A percentile compares a stretch with the other conserved stretches of the same genome.
These are phyloP conservation scores for Drusus annulatus DNA, from an alignment of 1,140 invertebrate genomes.

Conservation along the genomic window DNA sequence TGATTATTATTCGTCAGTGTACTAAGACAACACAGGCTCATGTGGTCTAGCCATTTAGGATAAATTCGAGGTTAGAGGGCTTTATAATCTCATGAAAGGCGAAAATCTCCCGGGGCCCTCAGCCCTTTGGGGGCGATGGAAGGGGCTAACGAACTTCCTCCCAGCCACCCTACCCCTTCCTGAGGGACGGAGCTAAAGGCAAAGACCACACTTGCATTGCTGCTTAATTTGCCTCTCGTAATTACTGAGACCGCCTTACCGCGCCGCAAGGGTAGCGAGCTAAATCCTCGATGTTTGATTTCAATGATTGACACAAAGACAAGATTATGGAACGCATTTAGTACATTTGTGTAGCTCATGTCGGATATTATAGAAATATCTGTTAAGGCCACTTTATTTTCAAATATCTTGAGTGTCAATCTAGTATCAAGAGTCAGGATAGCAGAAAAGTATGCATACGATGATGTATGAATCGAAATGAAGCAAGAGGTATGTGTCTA, in stretches of 20 bases:
- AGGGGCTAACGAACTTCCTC: slow-evolving; percentile 34
- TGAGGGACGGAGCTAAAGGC: neutral
- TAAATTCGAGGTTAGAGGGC: slow-evolving; percentile 42
- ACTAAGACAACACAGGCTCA: slow-evolving; percentile 26
- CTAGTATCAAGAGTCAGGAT: no score
- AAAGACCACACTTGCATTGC: slow-evolving; percentile 63
- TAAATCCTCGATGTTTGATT: neutral
- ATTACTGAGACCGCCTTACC: slow-evolving; percentile 65
- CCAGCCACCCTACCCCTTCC: slow-evolving; percentile 7
- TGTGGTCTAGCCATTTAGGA: slow-evolving; percentile 21
- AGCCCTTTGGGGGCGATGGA: slow-evolving; percentile 3
- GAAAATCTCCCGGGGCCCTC: slow-evolving; percentile 32
- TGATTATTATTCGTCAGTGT: neutral
- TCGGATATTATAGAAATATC: neutral
- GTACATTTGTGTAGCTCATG: neutral
- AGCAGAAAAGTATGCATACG: no score
- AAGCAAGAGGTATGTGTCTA: no score
- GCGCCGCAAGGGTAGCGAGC: slow-evolving; percentile 28
- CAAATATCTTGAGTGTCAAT: no score
- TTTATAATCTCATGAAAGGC: slow-evolving; percentile 41
- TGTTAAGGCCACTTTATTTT: no score
- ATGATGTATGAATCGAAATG: no score
- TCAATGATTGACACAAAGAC: slow-evolving; percentile 30
- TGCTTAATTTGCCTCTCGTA: slow-evolving; percentile 74
- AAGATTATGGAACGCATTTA: no score